These are phyloP conservation scores for Bradypodion pumilum DNA, from an alignment of 2,797 vertebrate genomes.

Conservation along the genomic window DNA sequence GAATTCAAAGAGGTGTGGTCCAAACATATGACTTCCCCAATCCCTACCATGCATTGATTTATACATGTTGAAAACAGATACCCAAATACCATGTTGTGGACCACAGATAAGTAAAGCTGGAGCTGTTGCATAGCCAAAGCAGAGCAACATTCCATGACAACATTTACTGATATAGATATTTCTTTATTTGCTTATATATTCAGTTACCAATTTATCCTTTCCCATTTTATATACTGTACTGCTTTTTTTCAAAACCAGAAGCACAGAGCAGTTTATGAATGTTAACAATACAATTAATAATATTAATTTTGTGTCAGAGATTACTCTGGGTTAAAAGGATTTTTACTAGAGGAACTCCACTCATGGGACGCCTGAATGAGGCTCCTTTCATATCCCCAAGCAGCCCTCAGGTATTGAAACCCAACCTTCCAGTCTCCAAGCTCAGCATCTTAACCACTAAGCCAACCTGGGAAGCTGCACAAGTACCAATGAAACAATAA, in stretches of 20 bases:
- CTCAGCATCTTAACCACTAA: no score
- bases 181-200: no score
- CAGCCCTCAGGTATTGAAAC: no score
- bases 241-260: neutral
- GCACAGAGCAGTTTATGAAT: neutral
- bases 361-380: no score
- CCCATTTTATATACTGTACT: neutral
- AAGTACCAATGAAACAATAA: neutral
- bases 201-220: neutral
- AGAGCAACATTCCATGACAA: neutral
- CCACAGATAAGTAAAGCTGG: neutral
- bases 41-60: neutral
- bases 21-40: neutral
- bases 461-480: neutral
- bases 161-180: no score
- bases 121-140: neutral
- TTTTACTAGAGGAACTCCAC: no score
- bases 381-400: no score
- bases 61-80: neutral
- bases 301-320: no score
- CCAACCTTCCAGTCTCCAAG: no score
- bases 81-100: neutral
- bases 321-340: no score
- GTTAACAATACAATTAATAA: neutral
- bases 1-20: neutral